Conservation (phyloP, 1,140 invertebrate genomes). For the Atopsyche davidsoni region DNA sequence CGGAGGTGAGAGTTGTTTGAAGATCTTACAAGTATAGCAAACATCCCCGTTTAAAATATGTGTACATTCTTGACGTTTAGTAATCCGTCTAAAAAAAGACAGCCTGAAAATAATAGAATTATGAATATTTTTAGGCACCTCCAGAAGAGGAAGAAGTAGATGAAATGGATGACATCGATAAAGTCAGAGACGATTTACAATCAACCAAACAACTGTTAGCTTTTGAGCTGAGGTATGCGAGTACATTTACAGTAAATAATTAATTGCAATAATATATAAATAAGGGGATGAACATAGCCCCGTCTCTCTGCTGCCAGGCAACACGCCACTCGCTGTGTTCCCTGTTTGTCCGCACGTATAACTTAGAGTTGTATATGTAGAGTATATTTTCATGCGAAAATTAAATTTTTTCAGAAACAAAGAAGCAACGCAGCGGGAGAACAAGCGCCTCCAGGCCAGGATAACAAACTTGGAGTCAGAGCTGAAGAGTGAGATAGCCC, state of each 20-base stretch:
- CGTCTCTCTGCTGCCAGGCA: too few species aligned
- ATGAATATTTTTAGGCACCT: slow-evolving; percentile 12
- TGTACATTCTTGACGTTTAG: slow-evolving; percentile 2
- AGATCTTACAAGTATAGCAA: too few species aligned
- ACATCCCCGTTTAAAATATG: not conserved
- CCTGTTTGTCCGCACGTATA: too few species aligned
- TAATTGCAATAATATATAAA: too few species aligned
- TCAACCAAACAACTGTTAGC: slow-evolving; percentile 87
- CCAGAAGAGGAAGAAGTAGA: slow-evolving; percentile 61
- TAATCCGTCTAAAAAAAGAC: slow-evolving; percentile 32
- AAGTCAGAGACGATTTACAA: slow-evolving; percentile 83
- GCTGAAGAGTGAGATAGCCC: slow-evolving; percentile 58
- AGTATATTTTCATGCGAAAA: too few species aligned
- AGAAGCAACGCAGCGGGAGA: slow-evolving; percentile 78
- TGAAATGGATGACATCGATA: slow-evolving; percentile 84
- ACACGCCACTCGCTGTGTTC: too few species aligned
- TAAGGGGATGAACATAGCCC: too few species aligned
- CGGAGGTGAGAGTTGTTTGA: slow-evolving; percentile 34
- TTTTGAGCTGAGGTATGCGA: slow-evolving; percentile 59
- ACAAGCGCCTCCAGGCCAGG: slow-evolving; percentile 70
- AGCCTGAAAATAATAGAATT: slow-evolving; percentile 26
- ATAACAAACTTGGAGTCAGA: slow-evolving; percentile 74
- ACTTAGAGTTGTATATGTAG: too few species aligned
- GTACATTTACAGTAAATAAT: too few species aligned
- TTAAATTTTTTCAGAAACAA: slow-evolving; percentile 69